A percentile compares a stretch with the other conserved stretches of the same genome.
Conservation (phyloP, 2,888 invertebrate genomes). For the Miltochrista miniata region DNA sequence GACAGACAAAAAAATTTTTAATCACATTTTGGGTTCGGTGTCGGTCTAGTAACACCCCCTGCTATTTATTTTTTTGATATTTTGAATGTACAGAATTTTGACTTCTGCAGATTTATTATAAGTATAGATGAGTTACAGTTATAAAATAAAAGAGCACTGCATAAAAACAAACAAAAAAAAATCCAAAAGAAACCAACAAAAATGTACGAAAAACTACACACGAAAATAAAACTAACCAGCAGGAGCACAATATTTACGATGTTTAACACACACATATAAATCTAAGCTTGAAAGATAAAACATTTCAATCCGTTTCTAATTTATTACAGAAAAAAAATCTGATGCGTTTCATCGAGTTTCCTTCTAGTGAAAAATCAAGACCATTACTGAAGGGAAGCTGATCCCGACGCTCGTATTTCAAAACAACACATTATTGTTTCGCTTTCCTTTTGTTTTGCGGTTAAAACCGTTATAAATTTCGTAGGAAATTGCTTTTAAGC, state of each 20-base stretch:
- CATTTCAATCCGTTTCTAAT: conserved; percentile 57
- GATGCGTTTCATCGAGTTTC: conserved; percentile 66
- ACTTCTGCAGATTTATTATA: no score
- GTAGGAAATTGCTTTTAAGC: conserved; percentile 50
- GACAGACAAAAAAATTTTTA: no score
- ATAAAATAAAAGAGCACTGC: background rate
- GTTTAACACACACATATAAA: conserved; percentile 26
- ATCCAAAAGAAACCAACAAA: background rate
- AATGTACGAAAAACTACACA: background rate
- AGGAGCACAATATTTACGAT: conserved; percentile 26
- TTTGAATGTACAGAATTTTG: no score
- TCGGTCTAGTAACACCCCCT: no score
- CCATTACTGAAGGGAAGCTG: conserved; percentile 64
- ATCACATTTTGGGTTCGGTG: no score
- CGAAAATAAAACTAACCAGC: conserved; percentile 15
- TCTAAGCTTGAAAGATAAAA: conserved; percentile 45
- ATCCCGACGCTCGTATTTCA: conserved; percentile 70
- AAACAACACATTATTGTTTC: conserved; percentile 81
- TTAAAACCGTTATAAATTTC: conserved; percentile 71
- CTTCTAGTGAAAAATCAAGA: conserved; percentile 74
- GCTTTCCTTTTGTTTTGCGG: conserved; percentile 67
- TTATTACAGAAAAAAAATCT: conserved; percentile 62
- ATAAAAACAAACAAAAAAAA: background rate
- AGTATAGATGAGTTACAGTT: no score
- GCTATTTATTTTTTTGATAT: no score